Evolutionary conservation across 1,140 invertebrate species (phyloP).

Genomic region (Bombus consobrinus): DNA sequence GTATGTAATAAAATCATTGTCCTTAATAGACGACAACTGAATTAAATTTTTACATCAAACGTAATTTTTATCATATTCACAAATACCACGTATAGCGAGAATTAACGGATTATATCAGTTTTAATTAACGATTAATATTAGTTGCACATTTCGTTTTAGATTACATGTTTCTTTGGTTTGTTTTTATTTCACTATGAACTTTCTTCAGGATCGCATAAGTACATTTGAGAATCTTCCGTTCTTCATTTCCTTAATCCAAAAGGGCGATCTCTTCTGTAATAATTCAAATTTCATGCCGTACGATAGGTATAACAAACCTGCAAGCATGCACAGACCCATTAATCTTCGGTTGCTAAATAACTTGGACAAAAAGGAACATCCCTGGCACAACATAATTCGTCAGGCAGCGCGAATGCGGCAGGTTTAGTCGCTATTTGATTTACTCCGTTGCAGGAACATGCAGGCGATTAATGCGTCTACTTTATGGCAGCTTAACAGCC

Average conservation of each 20-base stretch:
- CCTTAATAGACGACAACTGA: no score
- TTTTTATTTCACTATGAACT: no score
- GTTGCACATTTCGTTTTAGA: no score
- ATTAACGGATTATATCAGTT: no score
- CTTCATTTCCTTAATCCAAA: background rate
- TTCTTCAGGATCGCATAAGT: no score
- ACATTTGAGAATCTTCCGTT: background rate
- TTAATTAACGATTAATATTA: no score
- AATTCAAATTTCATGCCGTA: background rate
- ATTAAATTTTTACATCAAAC: no score
- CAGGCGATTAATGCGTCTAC: slow-evolving; percentile 14
- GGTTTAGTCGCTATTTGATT: slow-evolving; percentile 20
- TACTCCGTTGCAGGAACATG: slow-evolving; percentile 4
- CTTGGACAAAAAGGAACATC: background rate
- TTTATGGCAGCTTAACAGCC: slow-evolving; percentile 30
- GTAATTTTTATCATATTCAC: no score
- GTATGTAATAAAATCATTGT: no score
- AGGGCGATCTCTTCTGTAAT: background rate
- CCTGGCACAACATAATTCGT: slow-evolving; percentile 6
- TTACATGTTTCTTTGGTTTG: background rate
- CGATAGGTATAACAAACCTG: background rate
- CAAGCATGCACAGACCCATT: background rate
- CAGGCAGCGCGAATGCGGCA: background rate
- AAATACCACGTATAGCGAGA: no score
- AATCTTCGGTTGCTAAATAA: slow-evolving; percentile 3